A percentile compares a stretch with the other conserved stretches of the same genome.
Conservation (phyloP, 2,113 vertebrate species). For the Nymphicus hollandicus region DNA sequence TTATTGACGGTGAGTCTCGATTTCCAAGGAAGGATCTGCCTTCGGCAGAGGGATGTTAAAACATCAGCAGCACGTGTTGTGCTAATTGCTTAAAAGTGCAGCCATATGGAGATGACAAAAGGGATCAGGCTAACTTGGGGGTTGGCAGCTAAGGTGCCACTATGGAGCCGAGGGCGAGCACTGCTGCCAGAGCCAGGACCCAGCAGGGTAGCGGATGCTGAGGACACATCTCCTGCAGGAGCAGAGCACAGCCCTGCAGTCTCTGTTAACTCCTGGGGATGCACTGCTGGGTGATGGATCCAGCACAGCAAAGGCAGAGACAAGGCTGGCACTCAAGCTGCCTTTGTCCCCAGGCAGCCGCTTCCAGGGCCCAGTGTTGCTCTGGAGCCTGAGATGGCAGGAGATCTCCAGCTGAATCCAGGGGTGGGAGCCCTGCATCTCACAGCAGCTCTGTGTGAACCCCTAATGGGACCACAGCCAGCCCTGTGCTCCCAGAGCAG, state of each 20-base stretch:
- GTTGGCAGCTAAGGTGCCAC: not conserved
- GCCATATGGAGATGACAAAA: not conserved
- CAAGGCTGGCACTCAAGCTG: not conserved
- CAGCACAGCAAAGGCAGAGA: not conserved
- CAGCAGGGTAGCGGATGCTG: fast-evolving
- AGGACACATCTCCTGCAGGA: not conserved
- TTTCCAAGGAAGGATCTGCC: not conserved
- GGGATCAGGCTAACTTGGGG: not conserved
- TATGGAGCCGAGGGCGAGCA: fast-evolving
- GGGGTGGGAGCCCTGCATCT: not conserved
- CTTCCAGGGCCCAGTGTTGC: not conserved
- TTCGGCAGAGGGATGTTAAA: not conserved
- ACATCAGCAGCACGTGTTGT: not conserved
- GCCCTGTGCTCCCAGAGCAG: fast-evolving
- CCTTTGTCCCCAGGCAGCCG: fast-evolving
- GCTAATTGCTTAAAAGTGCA: not conserved
- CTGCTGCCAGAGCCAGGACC: not conserved
- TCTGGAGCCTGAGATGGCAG: not conserved
- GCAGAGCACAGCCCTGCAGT: not conserved
- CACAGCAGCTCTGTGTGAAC: fast-evolving
- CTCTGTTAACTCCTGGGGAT: not conserved
- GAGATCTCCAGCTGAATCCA: not conserved
- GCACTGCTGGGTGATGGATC: fast-evolving
- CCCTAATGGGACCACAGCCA: not conserved
- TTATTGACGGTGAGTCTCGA: fast-evolving